Base-by-base conservation (phyloP, 2,888 invertebrate species). In the Monoplex corrugatus region DNA sequence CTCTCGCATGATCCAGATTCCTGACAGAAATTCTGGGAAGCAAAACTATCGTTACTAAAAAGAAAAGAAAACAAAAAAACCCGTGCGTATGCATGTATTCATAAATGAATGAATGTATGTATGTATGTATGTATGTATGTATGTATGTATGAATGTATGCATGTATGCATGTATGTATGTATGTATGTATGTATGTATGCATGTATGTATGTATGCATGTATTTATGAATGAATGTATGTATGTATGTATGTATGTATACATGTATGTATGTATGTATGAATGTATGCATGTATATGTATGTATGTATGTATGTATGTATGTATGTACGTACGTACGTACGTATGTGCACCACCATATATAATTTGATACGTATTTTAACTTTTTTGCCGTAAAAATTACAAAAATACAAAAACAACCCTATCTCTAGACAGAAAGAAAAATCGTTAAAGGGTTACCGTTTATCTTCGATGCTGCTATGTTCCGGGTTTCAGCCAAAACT, bases 41-140 rank as follows among this genome's bases (percentile, higher is more conserved):
- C n/a, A n/a, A n/a, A n/a, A n/a, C n/a, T n/a, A n/a, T n/a, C n/a
- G n/a, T n/a, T n/a, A n/a, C n/a, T n/a, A n/a, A n/a, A n/a, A n/a
- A n/a, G n/a, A n/a, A n/a, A n/a, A n/a, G n/a, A n/a, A n/a, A n/a
- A n/a, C n/a, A n/a, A n/a, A n/a, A n/a, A n/a, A n/a, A n/a, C n/a
- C 10, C 16, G 50, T 50, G 50, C 16, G 50, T 50, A 16, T 50
- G 50, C 16, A 50, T 50, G 50, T 50, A 50, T 50, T 19, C 8
- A 13, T 50, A 16, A 13, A 50, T 50, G 50, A 13, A 50, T 68
- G 68, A 19, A n/a, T 68, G 68, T 68, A n/a, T 68, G 68, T 68
- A n/a, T 68, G 68, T 68, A n/a, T 68, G 68, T 68, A n/a, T 68
- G 68, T 68, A n/a, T 68, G 68, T 68, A n/a, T 68, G 68, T 68